Conservation (phyloP, 2,888 invertebrate species). For the Apomyelois bistriatella region DNA sequence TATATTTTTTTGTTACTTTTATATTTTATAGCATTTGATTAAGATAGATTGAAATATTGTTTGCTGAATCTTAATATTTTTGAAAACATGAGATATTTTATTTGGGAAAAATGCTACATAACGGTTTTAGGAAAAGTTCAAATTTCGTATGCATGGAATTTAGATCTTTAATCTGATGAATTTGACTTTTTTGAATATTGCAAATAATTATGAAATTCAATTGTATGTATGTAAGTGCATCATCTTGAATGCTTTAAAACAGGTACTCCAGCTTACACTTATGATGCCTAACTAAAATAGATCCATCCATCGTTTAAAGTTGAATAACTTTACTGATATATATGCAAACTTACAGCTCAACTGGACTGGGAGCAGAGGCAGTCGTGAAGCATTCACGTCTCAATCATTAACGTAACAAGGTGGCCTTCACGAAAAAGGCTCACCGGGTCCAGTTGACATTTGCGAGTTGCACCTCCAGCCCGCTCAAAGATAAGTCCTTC, state of each 20-base stretch:
- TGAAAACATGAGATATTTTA: too few species aligned
- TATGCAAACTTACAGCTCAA: constrained; percentile 64
- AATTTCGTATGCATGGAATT: background rate
- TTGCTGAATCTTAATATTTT: too few species aligned
- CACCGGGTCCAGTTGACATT: constrained; percentile 45
- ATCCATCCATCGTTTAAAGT: background rate
- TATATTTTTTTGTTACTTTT: background rate
- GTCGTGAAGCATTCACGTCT: constrained; percentile 43
- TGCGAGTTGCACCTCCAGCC: constrained; percentile 42
- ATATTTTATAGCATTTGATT: too few species aligned
- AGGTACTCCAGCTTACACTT: background rate
- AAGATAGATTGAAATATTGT: background rate
- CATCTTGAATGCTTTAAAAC: background rate
- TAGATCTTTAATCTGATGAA: background rate
- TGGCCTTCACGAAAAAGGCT: constrained; percentile 50
- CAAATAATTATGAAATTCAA: background rate
- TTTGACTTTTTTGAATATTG: background rate
- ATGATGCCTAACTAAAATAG: too few species aligned
- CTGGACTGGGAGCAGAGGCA: constrained; percentile 47
- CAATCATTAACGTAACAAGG: constrained; percentile 35
- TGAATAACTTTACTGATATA: constrained; percentile 36
- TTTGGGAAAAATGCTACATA: too few species aligned
- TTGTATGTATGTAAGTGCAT: background rate
- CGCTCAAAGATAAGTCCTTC: constrained; percentile 51
- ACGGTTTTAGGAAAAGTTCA: too few species aligned